Percentiles rank a stretch among this genome's conserved stretches.
These are phyloP conservation scores for Buathra laborator DNA, from an alignment of 2,888 invertebrate genomes.

Conservation along the genomic window DNA sequence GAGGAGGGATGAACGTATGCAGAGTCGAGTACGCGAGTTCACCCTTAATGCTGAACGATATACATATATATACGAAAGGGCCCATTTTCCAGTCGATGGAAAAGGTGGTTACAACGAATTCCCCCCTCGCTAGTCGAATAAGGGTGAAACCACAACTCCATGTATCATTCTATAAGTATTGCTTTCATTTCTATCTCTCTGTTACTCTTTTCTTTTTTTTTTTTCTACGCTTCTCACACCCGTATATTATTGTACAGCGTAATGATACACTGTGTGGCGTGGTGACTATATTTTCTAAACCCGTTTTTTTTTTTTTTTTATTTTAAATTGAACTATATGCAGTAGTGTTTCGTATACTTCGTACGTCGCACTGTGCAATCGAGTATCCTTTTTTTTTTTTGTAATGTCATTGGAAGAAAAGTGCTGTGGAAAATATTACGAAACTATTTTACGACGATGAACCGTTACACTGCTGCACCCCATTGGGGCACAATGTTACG, in stretches of 20 bases:
- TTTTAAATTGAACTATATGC: slow-evolving; percentile 1
- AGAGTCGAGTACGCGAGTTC: not conserved
- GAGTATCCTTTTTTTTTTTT: not conserved
- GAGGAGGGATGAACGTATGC: not conserved
- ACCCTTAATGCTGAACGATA: not conserved
- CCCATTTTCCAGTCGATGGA: slow-evolving; percentile 47
- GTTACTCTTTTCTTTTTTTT: not conserved
- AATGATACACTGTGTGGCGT: slow-evolving; percentile 45
- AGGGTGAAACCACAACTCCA: slow-evolving; percentile 25
- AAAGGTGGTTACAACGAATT: slow-evolving; percentile 10
- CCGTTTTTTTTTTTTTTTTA: slow-evolving; percentile 9
- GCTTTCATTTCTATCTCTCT: slow-evolving; percentile 11
- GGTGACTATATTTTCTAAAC: slow-evolving; percentile 37
- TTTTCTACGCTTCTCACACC: not conserved
- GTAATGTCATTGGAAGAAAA: not conserved
- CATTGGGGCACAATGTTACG: no score
- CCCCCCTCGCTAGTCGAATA: slow-evolving; percentile 18
- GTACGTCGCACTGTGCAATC: not conserved
- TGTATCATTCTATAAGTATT: slow-evolving; percentile 34
- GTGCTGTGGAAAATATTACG: not conserved
- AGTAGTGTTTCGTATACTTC: not conserved
- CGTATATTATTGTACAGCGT: slow-evolving; percentile 13
- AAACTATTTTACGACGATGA: not conserved
- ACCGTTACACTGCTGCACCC: no score
- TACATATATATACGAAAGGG: not conserved